phyloP scores from a whole-genome alignment of 2,888 invertebrate species.

The Baccha elongata region DNA sequence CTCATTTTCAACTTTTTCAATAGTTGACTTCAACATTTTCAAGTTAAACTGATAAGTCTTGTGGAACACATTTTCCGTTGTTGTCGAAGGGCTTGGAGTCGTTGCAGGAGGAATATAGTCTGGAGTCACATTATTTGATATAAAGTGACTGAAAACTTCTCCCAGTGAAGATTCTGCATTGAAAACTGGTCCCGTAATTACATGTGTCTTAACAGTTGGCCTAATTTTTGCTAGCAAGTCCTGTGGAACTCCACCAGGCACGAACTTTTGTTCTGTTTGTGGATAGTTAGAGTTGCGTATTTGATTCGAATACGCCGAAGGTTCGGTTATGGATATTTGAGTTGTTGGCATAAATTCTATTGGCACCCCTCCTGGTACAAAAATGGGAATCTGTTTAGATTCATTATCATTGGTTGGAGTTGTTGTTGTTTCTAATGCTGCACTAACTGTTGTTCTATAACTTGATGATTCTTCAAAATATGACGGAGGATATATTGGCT shows the following conservation, averaged over 20 bases:
- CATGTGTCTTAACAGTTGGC: background rate
- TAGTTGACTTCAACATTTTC: constrained; percentile 31
- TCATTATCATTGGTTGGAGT: background rate
- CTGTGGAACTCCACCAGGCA: constrained; percentile 50
- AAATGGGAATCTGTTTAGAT: background rate
- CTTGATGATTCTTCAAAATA: background rate
- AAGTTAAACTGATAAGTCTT: constrained; percentile 26
- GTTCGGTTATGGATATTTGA: background rate
- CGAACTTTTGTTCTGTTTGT: constrained; percentile 14
- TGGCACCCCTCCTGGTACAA: constrained; percentile 19
- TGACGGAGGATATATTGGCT: constrained; percentile 5
- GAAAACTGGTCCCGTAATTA: background rate
- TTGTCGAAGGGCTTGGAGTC: background rate
- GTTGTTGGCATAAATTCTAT: constrained; percentile 5
- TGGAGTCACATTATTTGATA: background rate
- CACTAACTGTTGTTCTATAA: background rate
- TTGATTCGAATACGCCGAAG: background rate
- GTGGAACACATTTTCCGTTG: constrained; percentile 13
- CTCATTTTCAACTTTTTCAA: constrained; percentile 37
- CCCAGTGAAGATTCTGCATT: background rate
- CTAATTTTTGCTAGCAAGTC: background rate
- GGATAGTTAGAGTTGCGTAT: background rate
- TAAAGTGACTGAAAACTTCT: constrained; percentile 1
- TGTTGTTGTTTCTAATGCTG: background rate
- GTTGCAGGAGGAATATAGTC: background rate